A percentile compares a stretch with the other conserved stretches of the same genome.
These are phyloP conservation scores for Pithys albifrons DNA, from an alignment of 2,113 vertebrate genomes.

Conservation along the genomic window DNA sequence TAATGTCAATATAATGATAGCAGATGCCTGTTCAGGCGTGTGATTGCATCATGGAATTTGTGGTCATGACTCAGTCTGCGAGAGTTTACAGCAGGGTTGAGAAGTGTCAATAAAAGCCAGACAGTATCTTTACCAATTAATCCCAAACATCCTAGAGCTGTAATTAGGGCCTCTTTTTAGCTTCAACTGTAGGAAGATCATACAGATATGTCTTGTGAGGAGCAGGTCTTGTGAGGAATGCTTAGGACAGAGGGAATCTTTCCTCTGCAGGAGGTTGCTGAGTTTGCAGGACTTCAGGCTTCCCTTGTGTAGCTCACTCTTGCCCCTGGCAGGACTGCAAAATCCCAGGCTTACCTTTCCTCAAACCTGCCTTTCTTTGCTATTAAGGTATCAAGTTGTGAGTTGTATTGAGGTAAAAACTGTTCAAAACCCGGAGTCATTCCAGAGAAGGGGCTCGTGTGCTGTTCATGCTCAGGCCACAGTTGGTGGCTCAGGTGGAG, in stretches of 20 bases:
- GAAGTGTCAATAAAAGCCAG: neutral
- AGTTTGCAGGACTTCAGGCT: neutral
- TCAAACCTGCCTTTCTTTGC: neutral
- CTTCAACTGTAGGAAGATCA: neutral
- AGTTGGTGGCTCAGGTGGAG: neutral
- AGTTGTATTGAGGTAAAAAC: neutral
- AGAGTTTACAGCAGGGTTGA: neutral
- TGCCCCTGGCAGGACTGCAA: neutral
- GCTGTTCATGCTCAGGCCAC: fast-evolving
- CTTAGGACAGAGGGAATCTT: neutral
- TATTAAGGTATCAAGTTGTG: neutral
- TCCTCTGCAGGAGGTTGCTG: neutral
- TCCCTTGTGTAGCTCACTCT: fast-evolving
- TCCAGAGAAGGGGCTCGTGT: fast-evolving
- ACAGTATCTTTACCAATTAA: neutral
- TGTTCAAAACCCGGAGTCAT: neutral
- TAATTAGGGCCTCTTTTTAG: neutral
- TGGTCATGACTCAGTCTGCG: neutral
- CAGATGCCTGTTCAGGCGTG: neutral
- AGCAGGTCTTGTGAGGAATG: neutral
- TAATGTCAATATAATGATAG: neutral
- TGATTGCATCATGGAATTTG: neutral
- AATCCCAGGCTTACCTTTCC: neutral
- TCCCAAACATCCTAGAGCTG: neutral
- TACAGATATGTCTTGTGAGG: neutral